These are phyloP conservation scores for Seriola quinqueradiata DNA, from an alignment of 2,113 vertebrate genomes.

Conservation along the genomic window DNA sequence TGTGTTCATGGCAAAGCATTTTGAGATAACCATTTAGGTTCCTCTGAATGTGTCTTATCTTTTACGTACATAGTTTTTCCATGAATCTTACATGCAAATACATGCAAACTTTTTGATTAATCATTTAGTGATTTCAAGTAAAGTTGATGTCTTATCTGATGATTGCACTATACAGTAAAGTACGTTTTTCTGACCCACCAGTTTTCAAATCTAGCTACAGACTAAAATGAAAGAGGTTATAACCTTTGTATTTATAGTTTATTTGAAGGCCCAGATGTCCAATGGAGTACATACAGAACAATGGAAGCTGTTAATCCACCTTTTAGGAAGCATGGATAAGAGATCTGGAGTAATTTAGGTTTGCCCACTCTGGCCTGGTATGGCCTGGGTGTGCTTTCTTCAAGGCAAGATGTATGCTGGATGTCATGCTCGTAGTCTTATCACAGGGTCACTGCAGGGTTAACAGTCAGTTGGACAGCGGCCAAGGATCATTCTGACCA, in stretches of 20 bases:
- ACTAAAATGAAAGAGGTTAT: not conserved
- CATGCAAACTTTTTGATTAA: not conserved
- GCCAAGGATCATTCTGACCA: conserved; percentile 58
- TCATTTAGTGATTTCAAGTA: not conserved
- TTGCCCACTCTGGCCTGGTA: conserved; percentile 24
- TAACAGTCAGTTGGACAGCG: conserved; percentile 71
- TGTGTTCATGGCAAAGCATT: not conserved
- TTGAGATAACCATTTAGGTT: not conserved
- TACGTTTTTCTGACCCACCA: not conserved
- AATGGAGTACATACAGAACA: not conserved
- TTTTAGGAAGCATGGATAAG: conserved; percentile 21
- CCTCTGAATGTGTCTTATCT: not conserved
- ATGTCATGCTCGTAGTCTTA: conserved; percentile 75
- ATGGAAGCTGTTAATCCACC: conserved; percentile 1
- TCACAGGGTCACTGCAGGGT: conserved; percentile 81
- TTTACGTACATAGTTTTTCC: not conserved
- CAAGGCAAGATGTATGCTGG: conserved; percentile 80
- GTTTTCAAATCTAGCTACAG: not conserved
- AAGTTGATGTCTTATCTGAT: not conserved
- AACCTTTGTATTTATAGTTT: not conserved
- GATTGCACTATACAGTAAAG: not conserved
- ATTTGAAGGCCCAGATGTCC: not conserved
- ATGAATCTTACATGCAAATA: not conserved
- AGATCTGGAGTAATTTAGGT: conserved; percentile 22
- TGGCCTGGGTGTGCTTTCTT: conserved; percentile 54